Percentiles rank a stretch among this genome's conserved stretches.
Conservation (phyloP, 2,888 invertebrate genomes). For the Temnothorax unifasciatus region DNA sequence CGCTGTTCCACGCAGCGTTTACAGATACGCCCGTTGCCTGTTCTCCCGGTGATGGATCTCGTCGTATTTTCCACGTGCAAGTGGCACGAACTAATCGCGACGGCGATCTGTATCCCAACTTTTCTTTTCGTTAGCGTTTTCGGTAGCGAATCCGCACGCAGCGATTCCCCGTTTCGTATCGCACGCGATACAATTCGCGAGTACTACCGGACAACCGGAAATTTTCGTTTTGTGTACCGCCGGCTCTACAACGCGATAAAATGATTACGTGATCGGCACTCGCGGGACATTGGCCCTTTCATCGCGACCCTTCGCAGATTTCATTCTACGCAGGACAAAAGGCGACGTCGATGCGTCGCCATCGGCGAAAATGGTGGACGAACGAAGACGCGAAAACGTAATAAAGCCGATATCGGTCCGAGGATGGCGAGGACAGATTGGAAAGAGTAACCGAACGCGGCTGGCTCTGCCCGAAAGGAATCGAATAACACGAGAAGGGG, state of each 20-base stretch:
- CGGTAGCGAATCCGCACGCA: background rate
- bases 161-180: background rate
- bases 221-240: background rate
- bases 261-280: conserved; percentile 37
- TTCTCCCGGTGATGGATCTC: conserved; percentile 1
- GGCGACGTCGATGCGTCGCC: conserved; percentile 16
- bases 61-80: background rate
- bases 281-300: conserved; percentile 29
- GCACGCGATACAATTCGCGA: background rate
- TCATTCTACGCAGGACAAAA: conserved; percentile 61
- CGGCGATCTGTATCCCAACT: background rate
- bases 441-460: conserved; percentile 68
- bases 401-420: conserved; percentile 69
- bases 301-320: conserved; percentile 44
- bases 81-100: background rate
- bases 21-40: background rate
- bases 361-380: conserved; percentile 29
- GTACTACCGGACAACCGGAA: background rate
- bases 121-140: background rate
- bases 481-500: conserved; percentile 49
- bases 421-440: conserved; percentile 67
- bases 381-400: conserved; percentile 66
- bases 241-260: conserved; percentile 21
- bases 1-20: background rate
- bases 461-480: conserved; percentile 51